Conservation (phyloP, 2,888 invertebrate species). For the Amblyjoppa proteus region DNA sequence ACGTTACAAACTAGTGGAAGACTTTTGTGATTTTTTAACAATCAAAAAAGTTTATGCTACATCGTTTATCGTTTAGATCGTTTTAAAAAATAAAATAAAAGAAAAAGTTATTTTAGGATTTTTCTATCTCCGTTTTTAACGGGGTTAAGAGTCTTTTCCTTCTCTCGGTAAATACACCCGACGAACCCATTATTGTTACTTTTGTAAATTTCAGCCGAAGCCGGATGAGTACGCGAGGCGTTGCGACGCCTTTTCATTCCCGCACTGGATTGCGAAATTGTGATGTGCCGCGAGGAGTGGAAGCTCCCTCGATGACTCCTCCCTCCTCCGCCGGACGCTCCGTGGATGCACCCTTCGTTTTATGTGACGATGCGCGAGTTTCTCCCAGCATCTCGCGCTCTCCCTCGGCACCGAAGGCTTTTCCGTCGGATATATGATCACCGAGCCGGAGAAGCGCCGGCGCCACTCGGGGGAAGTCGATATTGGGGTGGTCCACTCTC, state of each 20-base stretch:
- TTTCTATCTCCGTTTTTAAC: constrained; percentile 40
- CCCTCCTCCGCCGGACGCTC: constrained; percentile 36
- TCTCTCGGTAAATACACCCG: constrained; percentile 58
- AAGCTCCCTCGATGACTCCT: constrained; percentile 51
- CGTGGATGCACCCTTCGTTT: constrained; percentile 46
- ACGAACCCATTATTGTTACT: constrained; percentile 61
- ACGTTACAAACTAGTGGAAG: constrained; percentile 79
- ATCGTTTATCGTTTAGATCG: constrained; percentile 13
- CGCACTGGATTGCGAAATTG: constrained; percentile 77
- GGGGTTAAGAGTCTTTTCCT: constrained; percentile 54
- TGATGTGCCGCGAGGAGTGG: constrained; percentile 70
- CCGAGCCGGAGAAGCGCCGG: constrained; percentile 78
- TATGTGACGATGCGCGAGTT: constrained; percentile 61
- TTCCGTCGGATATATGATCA: constrained; percentile 5
- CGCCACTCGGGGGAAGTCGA: constrained; percentile 80
- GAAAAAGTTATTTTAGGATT: constrained; percentile 28
- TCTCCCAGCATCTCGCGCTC: constrained; percentile 33
- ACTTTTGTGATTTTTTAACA: constrained; percentile 81
- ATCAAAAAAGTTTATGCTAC: constrained; percentile 47
- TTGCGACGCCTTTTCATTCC: constrained; percentile 82
- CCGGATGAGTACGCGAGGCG: constrained; percentile 75
- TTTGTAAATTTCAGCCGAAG: constrained; percentile 22
- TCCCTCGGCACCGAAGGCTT: constrained; percentile 10
- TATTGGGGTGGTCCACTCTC: constrained; percentile 74
- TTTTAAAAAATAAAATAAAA: constrained; percentile 3